phyloP scores from a whole-genome alignment of 2,888 invertebrate genomes.

The Argyresthia albistria region DNA sequence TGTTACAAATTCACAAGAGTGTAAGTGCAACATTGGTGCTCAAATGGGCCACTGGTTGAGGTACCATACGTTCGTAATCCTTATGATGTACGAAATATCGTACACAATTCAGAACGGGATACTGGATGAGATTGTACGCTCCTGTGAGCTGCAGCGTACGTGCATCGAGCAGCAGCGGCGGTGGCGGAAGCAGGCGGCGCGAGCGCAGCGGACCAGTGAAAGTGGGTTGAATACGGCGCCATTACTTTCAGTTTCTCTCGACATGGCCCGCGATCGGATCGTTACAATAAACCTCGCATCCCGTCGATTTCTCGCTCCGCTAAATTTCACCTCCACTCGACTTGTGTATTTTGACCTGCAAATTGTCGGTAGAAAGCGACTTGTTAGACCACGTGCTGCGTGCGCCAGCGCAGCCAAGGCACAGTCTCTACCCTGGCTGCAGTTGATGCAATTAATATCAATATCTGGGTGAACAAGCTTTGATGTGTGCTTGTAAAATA shows the following conservation, averaged over 20 bases:
- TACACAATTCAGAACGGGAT: too few species aligned
- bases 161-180: too few species aligned
- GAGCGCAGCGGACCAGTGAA: constrained; percentile 47
- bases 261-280: constrained; percentile 55
- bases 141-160: too few species aligned
- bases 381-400: neutral
- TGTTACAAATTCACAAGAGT: too few species aligned
- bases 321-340: constrained; percentile 66
- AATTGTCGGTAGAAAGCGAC: constrained; percentile 46
- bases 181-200: constrained; percentile 5
- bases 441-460: constrained; percentile 5
- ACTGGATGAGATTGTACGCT: too few species aligned
- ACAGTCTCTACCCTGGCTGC: too few species aligned
- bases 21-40: too few species aligned
- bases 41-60: too few species aligned
- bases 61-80: too few species aligned
- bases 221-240: constrained; percentile 68
- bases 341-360: constrained; percentile 41
- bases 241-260: constrained; percentile 71
- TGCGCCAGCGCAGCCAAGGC: too few species aligned
- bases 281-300: constrained; percentile 70
- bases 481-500: too few species aligned
- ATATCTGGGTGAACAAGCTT: neutral
- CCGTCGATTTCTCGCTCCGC: constrained; percentile 69
- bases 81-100: too few species aligned